A percentile compares a stretch with the other conserved stretches of the same genome.
Conservation (phyloP, 2,113 vertebrate genomes). For the Hemibagrus wyckioides region DNA sequence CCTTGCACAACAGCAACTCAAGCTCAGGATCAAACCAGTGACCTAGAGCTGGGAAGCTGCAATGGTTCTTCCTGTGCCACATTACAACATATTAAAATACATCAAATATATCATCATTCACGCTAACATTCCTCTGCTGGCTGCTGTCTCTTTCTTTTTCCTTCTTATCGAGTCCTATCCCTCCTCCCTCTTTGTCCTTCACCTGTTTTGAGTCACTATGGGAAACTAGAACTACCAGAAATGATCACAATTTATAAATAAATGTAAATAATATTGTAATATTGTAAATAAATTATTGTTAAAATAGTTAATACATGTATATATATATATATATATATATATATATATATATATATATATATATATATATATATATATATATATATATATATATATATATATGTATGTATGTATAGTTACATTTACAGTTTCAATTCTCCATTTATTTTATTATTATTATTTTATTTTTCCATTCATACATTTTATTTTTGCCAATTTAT, state of each 20-base stretch:
- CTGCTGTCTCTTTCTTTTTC: background rate
- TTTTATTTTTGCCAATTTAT: background rate
- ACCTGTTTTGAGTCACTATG: background rate
- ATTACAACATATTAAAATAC: background rate
- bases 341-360: background rate
- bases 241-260: too few relatives aligned
- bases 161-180: background rate
- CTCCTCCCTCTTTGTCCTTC: background rate
- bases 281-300: background rate
- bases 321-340: background rate
- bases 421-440: background rate
- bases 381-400: too few relatives aligned
- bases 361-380: background rate
- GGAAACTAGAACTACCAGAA: too few relatives aligned
- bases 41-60: background rate
- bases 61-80: background rate
- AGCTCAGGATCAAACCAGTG: background rate
- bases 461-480: background rate
- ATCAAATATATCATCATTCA: background rate
- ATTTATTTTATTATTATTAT: background rate
- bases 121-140: background rate
- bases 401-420: background rate
- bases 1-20: too few relatives aligned
- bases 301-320: background rate
- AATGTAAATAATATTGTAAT: too few relatives aligned